phyloP scores from a whole-genome alignment of 2,113 vertebrate genomes.

The Macheiramphus alcinus region DNA sequence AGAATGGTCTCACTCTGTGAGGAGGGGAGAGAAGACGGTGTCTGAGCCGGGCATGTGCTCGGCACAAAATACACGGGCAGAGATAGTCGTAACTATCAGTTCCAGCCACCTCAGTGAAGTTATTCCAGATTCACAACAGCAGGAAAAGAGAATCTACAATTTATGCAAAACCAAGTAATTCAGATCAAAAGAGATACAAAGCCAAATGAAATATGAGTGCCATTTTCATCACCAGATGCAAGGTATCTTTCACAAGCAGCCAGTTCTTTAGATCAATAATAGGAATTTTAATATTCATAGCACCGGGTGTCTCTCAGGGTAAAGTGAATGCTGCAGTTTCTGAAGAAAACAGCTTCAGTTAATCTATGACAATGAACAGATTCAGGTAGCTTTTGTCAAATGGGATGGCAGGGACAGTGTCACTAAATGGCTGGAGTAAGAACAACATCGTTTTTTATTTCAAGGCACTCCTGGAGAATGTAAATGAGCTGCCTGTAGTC shows the following conservation, averaged over 20 bases:
- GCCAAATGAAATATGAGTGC: neutral
- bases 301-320: neutral
- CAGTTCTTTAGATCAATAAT: neutral
- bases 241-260: neutral
- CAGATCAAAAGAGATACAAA: neutral
- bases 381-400: neutral
- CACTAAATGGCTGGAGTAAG: neutral
- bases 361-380: neutral
- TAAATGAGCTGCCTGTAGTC: neutral
- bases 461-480: neutral
- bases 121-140: neutral
- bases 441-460: neutral
- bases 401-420: neutral
- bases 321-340: neutral
- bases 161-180: neutral
- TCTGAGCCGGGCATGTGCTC: neutral
- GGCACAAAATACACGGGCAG: neutral
- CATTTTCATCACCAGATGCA: neutral
- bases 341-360: neutral
- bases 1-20: neutral
- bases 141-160: neutral
- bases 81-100: fast-evolving
- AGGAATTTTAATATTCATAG: neutral
- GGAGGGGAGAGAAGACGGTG: neutral
- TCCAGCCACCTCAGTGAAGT: neutral